Evolutionary conservation across 2,113 vertebrate genomes (phyloP).

Genomic region (Plotosus lineatus): DNA sequence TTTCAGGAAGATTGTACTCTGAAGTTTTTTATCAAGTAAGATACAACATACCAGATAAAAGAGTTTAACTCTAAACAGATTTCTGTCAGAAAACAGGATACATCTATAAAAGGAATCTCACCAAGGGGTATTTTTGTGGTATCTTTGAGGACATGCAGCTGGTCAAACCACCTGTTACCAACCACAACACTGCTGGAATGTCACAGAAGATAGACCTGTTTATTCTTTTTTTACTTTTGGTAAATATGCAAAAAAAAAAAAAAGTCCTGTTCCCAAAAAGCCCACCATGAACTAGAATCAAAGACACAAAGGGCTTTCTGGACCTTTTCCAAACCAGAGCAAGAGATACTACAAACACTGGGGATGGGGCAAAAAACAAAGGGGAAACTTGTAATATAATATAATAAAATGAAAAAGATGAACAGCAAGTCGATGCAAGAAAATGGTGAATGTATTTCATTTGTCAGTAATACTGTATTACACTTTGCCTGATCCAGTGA

Average conservation of each 20-base stretch:
- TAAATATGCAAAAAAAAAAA: slow-evolving; percentile 37
- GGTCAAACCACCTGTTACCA: slow-evolving; percentile 52
- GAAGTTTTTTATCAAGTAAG: slow-evolving; percentile 50
- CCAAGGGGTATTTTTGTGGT: slow-evolving; percentile 52
- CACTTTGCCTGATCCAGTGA: neutral
- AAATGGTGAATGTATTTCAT: neutral
- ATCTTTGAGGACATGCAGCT: slow-evolving; percentile 55
- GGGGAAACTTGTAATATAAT: slow-evolving; percentile 3
- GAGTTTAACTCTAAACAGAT: slow-evolving; percentile 66
- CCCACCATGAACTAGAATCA: slow-evolving; percentile 28
- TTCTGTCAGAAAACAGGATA: slow-evolving; percentile 61
- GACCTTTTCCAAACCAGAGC: slow-evolving; percentile 29
- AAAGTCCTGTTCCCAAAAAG: slow-evolving; percentile 22
- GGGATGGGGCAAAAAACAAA: slow-evolving; percentile 7
- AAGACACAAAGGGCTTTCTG: slow-evolving; percentile 13
- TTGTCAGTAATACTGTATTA: neutral
- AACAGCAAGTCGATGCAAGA: neutral
- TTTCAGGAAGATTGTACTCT: slow-evolving; percentile 49
- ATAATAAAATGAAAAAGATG: no score
- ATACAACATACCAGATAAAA: slow-evolving; percentile 56
- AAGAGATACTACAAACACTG: slow-evolving; percentile 10
- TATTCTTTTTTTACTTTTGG: slow-evolving; percentile 45
- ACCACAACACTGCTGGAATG: slow-evolving; percentile 42
- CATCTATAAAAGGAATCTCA: slow-evolving; percentile 50
- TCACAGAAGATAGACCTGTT: slow-evolving; percentile 45